Base-by-base conservation (phyloP, 2,888 invertebrate genomes). In the Drosophila picticornis region DNA sequence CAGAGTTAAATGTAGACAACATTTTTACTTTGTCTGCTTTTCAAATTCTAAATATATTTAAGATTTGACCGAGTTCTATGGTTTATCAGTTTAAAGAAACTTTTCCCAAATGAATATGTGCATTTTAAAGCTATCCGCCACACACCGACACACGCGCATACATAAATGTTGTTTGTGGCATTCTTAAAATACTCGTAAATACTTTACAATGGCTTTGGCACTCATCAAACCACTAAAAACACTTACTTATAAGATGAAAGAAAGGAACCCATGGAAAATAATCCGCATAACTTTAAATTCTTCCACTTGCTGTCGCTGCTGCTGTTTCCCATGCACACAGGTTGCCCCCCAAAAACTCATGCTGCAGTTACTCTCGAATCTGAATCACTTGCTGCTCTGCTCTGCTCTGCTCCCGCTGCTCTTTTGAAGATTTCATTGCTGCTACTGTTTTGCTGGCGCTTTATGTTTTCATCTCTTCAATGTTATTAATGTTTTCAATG, bases 201-300 rank as follows among this genome's bases (percentile, higher is more conserved):
- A 69, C 27, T n/a, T 67, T 25, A 40, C 22, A 83, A 77, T 89
- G 88, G 88, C 89, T 88, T 88, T 90, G 89, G 89, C 90, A 90
- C 90, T 83, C 62, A 67, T 72, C 46, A 46, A 46, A 46, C 46
- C 46, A 63, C 55, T 69, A 55, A 80, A 58, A 70, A 53, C 55
- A 63, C 52, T 50, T 61, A 71, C 27, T 51, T 55, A 34, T 61
- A 77, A 64, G 72, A 64, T 46, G 43, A 64, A 64, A 61, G 40
- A 59, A 55, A 65, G 27, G n/a, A 29, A 51, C 34, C 69, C 48
- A 52, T 56, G 31, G 43, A 10, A 13, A 31, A 36, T 46, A 64
- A 65, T 61, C 56, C 59, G 55, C 63, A 52, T 70, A 55, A 57
- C 63, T 53, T 16, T 66, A 46, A 58, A 69, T 50, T 65, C 57